Evolutionary conservation across 2,888 invertebrate genomes (phyloP), one percentile per base, ranked within the genome.

Genomic region (Seira musarum): DNA sequence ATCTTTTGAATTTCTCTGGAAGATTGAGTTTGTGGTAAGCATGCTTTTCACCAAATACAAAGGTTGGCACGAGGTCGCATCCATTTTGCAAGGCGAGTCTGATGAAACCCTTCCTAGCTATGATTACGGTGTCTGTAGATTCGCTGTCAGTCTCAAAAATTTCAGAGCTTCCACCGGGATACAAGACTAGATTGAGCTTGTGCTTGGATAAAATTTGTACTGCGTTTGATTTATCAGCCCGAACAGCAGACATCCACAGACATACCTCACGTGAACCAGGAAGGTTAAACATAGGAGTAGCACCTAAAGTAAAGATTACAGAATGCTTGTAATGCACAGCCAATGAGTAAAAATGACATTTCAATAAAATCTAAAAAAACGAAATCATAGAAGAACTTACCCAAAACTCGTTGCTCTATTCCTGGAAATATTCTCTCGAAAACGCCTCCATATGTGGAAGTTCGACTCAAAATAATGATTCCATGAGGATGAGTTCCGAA

Each of bases 11-110:
- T 21, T 60, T 64, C 24, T 76, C 73, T n/a, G 82, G 82, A n/a
- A 82, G 24, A 13, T 80, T 75, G 2, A 80, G 72, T 46, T 80
- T 82, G 17, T 79, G 75, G 46, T 80, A 82, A 6, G 82, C 82
- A 60, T 82, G 75, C 24, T 80, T 82, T 49, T 82, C 82, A 2
- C 82, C 80, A 63, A 82, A 82, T 0, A 79, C 82, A 63, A 80
- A 82, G 13, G 70, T 66, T 10, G 82, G 82, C 1, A 82, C 82
- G 17, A 82, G 61, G 30, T 82, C 82, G 17, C 70, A 73, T 19
- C 82, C 82, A 66, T 70, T 60, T 68, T 82, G 79, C 1, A 82
- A 57, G 3, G 82, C 82, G 13, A 82, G 71, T 19, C 69, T n/a
- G 40, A 82, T 79, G 63, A 82, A 82, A 0, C 82, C 82, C 63